Base-by-base conservation (phyloP, 2,797 vertebrate genomes). In the Danio jaintianensis region DNA sequence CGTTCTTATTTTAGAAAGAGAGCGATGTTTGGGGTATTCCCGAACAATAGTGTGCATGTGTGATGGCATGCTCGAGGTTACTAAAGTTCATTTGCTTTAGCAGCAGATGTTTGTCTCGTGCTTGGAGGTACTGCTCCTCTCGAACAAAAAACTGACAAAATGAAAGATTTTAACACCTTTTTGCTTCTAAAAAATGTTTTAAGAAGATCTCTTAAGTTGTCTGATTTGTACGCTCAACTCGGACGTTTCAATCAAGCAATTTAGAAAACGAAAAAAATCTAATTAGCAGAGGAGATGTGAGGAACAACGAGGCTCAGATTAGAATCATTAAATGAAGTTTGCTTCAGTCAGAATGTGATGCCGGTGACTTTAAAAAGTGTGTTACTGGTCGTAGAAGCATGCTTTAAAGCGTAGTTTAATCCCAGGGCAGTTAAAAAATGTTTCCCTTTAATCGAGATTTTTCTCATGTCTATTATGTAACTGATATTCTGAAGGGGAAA, bases 81-180 rank as follows among this genome's bases (percentile, higher is more conserved):
- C 92, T 93, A 0, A n/a, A 93, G 93, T 93, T 93, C 92, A 93
- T 83, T 82, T 68, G 52, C 10, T 50, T 62, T 45, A 58, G 38
- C 59, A 40, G 18, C 66, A 66, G 59, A 36, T 40, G 61, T 16
- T 59, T 58, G n/a, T 29, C 43, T n/a, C 38, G 8, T 4, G 2
- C 64, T 29, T 53, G 38, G 11, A 61, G 55, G 38, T 5, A 7
- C 13, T 22, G 2, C 7, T n/a, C 18, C 15, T 10, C 6, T 71
- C 47, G 18, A 12, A 71, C 10, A n/a, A 50, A 50, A n/a, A 50
- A 50, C n/a, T 15, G 2, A 38, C 16, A 20, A n/a, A 69, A 8
- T 50, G 10, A 6, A 36, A 8, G n/a, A 3, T 7, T 56, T 74
- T 73, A 22, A 58, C 40, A 16, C 20, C 1, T 45, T 5, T 13